A percentile compares a stretch with the other conserved stretches of the same genome.
These are phyloP conservation scores for Florisuga fusca DNA, from an alignment of 2,797 vertebrate species.

Conservation along the genomic window DNA sequence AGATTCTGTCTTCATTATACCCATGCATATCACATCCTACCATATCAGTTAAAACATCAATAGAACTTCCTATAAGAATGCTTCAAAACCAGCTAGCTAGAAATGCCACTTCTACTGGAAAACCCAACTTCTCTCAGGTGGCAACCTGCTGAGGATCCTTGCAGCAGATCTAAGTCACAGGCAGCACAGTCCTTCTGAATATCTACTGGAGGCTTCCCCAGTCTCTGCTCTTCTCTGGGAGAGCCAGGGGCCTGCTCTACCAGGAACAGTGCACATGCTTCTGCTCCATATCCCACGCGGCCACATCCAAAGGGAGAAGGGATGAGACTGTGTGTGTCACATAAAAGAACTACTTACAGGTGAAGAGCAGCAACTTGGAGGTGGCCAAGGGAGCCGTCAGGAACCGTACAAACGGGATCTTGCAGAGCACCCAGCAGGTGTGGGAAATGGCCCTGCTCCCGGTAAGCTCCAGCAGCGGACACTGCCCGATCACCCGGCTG, in stretches of 20 bases:
- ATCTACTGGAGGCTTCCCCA: background rate
- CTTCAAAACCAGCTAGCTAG: background rate
- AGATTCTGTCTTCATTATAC: background rate
- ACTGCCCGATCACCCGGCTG: fast-evolving
- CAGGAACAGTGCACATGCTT: background rate
- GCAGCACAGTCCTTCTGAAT: too few species aligned
- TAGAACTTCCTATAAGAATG: fast-evolving
- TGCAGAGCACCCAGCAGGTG: background rate
- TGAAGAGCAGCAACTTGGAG: fast-evolving
- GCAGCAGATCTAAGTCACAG: background rate
- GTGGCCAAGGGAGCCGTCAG: background rate
- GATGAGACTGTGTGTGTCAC: fast-evolving
- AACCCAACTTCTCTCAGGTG: fast-evolving
- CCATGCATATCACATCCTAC: fast-evolving
- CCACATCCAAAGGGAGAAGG: too few species aligned
- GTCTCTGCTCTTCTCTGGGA: background rate
- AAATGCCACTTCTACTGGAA: fast-evolving
- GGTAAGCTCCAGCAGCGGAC: fast-evolving
- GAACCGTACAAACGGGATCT: fast-evolving
- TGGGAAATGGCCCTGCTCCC: fast-evolving
- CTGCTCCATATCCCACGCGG: fast-evolving
- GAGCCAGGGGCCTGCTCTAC: background rate
- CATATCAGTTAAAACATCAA: background rate
- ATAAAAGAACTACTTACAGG: too few species aligned
- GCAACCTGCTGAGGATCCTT: background rate